Evolutionary conservation across 2,113 vertebrate genomes (phyloP).

Genomic region (Campylomormyrus numenius): DNA sequence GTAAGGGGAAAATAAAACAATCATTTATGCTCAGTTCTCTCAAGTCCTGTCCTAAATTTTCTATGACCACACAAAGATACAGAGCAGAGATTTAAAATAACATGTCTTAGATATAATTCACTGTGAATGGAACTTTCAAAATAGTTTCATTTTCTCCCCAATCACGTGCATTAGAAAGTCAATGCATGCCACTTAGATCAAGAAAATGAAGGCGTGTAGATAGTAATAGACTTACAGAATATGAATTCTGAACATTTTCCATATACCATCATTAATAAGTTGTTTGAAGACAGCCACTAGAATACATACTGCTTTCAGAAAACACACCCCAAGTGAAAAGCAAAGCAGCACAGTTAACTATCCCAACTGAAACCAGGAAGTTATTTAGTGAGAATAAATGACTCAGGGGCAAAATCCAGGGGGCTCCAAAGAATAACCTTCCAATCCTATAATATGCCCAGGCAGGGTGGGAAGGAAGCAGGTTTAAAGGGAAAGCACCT

Average conservation of each 20-base stretch:
- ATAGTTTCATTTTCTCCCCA: neutral
- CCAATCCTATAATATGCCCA: neutral
- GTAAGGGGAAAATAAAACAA: neutral
- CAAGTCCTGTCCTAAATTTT: neutral
- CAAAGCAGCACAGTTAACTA: neutral
- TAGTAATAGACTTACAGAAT: neutral
- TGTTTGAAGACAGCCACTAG: neutral
- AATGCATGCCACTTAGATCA: neutral
- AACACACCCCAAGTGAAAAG: neutral
- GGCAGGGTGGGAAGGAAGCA: neutral
- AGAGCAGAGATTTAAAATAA: neutral
- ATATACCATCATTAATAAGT: neutral
- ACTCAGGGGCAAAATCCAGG: neutral
- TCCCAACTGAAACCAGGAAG: neutral
- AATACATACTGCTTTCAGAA: neutral
- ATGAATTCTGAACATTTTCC: neutral
- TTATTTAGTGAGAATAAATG: slow-evolving; percentile 1
- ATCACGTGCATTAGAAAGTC: neutral
- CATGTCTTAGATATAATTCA: neutral
- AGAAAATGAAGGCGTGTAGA: neutral
- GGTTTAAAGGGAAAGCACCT: neutral
- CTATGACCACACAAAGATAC: neutral
- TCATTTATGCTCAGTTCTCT: neutral
- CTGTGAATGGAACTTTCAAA: neutral
- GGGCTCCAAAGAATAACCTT: neutral